A percentile compares a stretch with the other conserved stretches of the same genome.
Evolutionary conservation across 2,797 vertebrate genomes (phyloP).

Genomic region (Sebastes cheni): DNA sequence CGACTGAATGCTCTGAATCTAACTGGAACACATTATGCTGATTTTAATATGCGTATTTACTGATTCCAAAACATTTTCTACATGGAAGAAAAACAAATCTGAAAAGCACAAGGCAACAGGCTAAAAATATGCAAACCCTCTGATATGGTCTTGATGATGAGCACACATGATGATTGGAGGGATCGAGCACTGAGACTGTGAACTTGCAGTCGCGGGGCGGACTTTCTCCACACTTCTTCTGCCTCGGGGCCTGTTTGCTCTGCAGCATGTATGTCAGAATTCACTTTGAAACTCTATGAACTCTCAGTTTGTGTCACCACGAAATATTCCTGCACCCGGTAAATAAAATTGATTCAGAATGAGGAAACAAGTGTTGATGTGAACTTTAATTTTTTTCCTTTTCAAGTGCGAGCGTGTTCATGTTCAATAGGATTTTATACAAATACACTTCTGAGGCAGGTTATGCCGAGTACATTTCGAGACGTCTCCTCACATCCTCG

Average conservation of each 20-base stretch:
- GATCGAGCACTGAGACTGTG: constrained; percentile 11
- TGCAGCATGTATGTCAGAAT: constrained; percentile 20
- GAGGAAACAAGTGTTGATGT: constrained; percentile 18
- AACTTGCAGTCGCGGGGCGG: constrained; percentile 4
- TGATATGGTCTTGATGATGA: constrained; percentile 11
- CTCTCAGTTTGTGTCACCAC: constrained; percentile 26
- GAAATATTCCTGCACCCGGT: not conserved
- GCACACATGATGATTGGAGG: not conserved
- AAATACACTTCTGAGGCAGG: constrained; percentile 41
- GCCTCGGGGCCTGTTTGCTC: constrained; percentile 46
- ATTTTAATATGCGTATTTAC: not conserved
- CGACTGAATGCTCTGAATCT: not conserved
- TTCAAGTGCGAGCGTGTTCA: constrained; percentile 26
- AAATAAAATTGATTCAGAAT: constrained; percentile 30
- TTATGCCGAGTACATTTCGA: constrained; percentile 45
- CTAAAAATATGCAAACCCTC: not conserved
- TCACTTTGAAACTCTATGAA: not conserved
- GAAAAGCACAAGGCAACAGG: not conserved
- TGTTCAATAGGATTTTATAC: constrained; percentile 39
- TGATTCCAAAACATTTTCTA: not conserved
- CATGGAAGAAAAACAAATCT: not conserved
- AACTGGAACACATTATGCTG: not conserved
- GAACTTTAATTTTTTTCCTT: not conserved
- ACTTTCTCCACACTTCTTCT: constrained; percentile 8
- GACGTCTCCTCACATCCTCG: constrained; percentile 48